Conservation (phyloP, 2,797 vertebrate species). For the Natrix natrix region DNA sequence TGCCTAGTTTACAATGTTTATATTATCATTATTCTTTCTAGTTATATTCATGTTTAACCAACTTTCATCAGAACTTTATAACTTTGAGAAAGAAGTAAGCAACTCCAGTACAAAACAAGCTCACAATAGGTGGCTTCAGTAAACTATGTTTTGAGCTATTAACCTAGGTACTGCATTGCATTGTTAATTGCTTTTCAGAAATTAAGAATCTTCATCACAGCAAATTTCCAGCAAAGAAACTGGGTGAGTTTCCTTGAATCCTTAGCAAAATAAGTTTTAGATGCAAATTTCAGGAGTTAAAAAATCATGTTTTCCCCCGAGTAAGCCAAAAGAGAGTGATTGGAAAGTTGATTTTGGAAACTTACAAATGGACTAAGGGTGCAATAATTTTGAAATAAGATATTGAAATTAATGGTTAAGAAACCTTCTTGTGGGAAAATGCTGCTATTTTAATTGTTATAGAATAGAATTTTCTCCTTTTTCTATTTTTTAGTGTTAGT, state of each 20-base stretch:
- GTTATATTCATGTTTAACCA: background rate
- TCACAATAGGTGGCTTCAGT: background rate
- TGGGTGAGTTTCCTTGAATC: background rate
- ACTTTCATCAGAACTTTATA: rapidly evolving
- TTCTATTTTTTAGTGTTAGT: background rate
- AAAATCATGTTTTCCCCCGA: background rate
- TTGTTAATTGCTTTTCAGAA: background rate
- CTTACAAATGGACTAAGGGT: background rate
- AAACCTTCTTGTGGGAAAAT: background rate
- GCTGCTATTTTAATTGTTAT: background rate
- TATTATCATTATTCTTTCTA: background rate
- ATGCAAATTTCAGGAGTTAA: background rate
- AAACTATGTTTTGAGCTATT: background rate
- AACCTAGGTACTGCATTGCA: background rate
- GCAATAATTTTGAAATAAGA: background rate
- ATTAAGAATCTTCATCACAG: background rate
- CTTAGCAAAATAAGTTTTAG: slow-evolving; percentile 6
- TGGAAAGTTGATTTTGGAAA: background rate
- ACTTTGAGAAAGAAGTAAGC: background rate
- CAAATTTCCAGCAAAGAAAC: background rate
- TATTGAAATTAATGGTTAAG: background rate
- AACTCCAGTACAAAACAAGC: rapidly evolving
- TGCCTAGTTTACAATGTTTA: background rate
- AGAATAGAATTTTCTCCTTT: background rate
- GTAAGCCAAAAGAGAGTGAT: background rate